phyloP scores from a whole-genome alignment of 2,797 vertebrate genomes.

The Eurystomus glaucurus region DNA sequence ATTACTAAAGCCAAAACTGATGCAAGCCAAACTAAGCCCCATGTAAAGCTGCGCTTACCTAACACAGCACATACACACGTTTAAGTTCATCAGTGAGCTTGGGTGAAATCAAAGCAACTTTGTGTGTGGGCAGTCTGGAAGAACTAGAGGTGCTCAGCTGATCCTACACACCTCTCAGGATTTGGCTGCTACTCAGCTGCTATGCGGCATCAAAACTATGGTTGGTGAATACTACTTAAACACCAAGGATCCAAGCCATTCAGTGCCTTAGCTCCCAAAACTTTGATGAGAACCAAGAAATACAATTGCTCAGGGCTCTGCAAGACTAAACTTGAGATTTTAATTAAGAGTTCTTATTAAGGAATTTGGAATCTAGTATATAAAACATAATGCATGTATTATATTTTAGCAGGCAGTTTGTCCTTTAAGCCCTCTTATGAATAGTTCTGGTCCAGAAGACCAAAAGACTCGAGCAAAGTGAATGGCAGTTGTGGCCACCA shows the following conservation, averaged over 20 bases:
- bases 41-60: background rate
- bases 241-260: background rate
- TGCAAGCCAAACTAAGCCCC: background rate
- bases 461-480: background rate
- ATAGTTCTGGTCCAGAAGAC: background rate
- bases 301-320: background rate
- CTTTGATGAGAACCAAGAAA: background rate
- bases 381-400: background rate
- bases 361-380: background rate
- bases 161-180: background rate
- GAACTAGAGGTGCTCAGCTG: background rate
- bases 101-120: background rate
- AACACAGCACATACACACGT: rapidly evolving
- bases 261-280: background rate
- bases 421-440: background rate
- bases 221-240: background rate
- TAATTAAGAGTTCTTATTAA: background rate
- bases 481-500: background rate
- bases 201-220: background rate
- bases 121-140: background rate
- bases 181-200: background rate
- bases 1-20: background rate
- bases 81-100: background rate
- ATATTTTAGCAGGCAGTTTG: background rate
- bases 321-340: background rate